A percentile compares a stretch with the other conserved stretches of the same genome.
Conservation (phyloP, 2,113 vertebrate species). For the Microcebus murinus region DNA sequence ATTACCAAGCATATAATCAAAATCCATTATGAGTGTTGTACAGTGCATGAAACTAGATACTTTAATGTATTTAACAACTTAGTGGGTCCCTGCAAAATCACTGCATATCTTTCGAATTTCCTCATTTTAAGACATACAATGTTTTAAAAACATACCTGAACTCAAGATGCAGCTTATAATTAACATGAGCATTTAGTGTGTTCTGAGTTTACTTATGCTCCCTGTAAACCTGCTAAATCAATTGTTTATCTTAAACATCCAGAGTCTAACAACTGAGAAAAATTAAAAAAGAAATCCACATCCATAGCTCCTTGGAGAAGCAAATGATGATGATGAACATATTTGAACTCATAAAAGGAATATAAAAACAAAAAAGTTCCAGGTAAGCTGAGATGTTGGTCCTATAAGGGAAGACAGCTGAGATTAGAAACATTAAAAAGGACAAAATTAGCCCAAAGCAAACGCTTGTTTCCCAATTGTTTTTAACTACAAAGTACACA, state of each 20-base stretch:
- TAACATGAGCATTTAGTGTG: neutral
- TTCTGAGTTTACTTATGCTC: neutral
- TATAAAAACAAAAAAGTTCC: neutral
- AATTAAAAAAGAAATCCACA: neutral
- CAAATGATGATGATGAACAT: neutral
- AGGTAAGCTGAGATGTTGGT: neutral
- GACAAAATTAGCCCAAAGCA: neutral
- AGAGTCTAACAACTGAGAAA: neutral
- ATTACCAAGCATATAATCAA: neutral
- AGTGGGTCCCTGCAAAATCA: neutral
- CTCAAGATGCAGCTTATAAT: neutral
- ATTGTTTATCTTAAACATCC: neutral
- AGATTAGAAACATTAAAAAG: neutral
- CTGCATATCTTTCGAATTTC: neutral
- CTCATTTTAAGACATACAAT: neutral
- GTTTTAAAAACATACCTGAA: constrained; percentile 31
- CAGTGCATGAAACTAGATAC: neutral
- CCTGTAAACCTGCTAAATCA: neutral
- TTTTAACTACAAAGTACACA: neutral
- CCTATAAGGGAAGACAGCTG: neutral
- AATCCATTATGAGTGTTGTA: neutral
- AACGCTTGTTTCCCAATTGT: neutral
- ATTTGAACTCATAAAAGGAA: neutral
- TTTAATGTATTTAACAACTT: neutral
- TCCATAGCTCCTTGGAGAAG: neutral